Evolutionary conservation across 2,797 vertebrate genomes (phyloP).

Genomic region (Pipistrellus pygmaeus): DNA sequence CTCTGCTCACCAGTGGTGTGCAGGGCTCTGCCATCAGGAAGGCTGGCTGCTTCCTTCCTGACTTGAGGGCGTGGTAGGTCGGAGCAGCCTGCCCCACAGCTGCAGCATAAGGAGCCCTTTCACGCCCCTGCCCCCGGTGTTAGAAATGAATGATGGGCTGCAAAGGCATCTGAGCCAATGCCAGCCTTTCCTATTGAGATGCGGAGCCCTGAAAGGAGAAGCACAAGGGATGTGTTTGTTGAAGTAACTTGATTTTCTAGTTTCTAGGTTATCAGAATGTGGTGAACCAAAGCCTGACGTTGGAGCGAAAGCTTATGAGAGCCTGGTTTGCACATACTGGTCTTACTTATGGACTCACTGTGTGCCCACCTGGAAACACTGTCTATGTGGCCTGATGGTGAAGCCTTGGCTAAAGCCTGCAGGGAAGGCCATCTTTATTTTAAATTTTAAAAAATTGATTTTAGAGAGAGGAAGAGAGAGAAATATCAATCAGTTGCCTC

Average conservation of each 20-base stretch:
- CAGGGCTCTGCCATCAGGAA: neutral
- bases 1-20: neutral
- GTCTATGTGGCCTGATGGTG: neutral
- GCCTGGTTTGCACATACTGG: neutral
- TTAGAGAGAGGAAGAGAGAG: no score
- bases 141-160: slow-evolving; percentile 48
- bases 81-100: neutral
- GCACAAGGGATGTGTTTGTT: slow-evolving; percentile 72
- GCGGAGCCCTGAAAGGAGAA: slow-evolving; percentile 50
- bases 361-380: neutral
- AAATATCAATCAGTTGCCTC: no score
- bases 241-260: slow-evolving; percentile 78
- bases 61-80: neutral
- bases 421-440: slow-evolving; percentile 17
- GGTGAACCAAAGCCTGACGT: slow-evolving; percentile 57
- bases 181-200: slow-evolving; percentile 50
- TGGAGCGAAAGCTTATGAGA: slow-evolving; percentile 19
- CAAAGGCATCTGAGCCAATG: slow-evolving; percentile 15
- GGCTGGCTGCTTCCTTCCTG: neutral
- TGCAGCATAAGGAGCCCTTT: neutral
- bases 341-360: neutral
- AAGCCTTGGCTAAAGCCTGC: neutral
- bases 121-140: neutral
- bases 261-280: slow-evolving; percentile 71
- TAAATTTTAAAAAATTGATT: no score